Percentiles rank a stretch among this genome's conserved stretches.
Conservation (phyloP, 2,888 invertebrate species). For the Rhagophthalmus giganteus region DNA sequence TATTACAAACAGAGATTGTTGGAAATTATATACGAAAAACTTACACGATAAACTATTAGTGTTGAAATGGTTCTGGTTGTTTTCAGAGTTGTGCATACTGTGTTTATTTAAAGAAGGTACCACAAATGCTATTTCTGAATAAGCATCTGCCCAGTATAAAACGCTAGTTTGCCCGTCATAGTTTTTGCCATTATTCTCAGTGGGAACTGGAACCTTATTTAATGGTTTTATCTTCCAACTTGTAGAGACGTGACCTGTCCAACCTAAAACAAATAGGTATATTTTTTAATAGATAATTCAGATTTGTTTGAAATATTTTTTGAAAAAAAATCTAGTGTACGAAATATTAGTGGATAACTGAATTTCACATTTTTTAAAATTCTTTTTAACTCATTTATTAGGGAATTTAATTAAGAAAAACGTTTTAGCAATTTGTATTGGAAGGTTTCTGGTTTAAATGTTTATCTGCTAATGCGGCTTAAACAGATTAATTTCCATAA, state of each 20-base stretch:
- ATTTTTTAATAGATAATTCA: neutral
- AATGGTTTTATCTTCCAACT: slow-evolving; percentile 66
- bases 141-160: slow-evolving; percentile 94
- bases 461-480: no score
- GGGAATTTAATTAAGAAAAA: no score
- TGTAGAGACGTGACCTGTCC: slow-evolving; percentile 89
- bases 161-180: slow-evolving; percentile 86
- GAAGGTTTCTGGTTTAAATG: no score
- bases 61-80: slow-evolving; percentile 40
- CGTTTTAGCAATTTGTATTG: no score
- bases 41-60: slow-evolving; percentile 49
- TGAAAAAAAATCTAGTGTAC: neutral
- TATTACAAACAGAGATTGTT: neutral
- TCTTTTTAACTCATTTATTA: no score
- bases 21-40: slow-evolving; percentile 16
- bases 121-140: slow-evolving; percentile 92
- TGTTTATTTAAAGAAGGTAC: slow-evolving; percentile 68
- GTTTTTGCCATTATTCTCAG: slow-evolving; percentile 64
- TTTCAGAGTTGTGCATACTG: slow-evolving; percentile 37
- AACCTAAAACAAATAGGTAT: slow-evolving; percentile 54
- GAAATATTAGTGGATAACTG: neutral
- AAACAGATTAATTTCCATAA: no score
- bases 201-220: slow-evolving; percentile 14
- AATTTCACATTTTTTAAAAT: no score
- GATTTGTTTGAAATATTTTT: neutral